Evolutionary conservation across 2,888 invertebrate species (phyloP).

Genomic region (Dicycla oo): DNA sequence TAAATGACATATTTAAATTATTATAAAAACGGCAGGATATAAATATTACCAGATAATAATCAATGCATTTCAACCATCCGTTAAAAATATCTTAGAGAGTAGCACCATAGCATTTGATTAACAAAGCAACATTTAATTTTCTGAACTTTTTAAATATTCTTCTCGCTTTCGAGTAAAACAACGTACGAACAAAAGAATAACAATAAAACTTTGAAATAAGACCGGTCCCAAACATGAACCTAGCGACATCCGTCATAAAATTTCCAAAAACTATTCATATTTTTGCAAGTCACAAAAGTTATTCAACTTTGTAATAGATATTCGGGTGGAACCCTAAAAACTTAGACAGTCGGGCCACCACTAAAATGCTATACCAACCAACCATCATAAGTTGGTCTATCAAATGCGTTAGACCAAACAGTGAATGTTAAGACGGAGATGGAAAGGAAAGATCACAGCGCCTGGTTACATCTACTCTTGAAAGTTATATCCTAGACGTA

Average conservation of each 20-base stretch:
- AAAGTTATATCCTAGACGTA: conserved; percentile 71
- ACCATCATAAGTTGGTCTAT: conserved; percentile 54
- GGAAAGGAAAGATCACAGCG: conserved; percentile 46
- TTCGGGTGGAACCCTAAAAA: conserved; percentile 59
- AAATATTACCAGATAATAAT: too few species aligned
- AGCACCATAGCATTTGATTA: not conserved
- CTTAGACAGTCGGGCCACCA: conserved; percentile 47
- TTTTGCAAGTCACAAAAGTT: conserved; percentile 41
- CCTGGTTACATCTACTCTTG: conserved; percentile 64
- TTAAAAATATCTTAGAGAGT: too few species aligned
- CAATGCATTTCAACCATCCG: too few species aligned
- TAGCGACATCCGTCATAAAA: conserved; percentile 39
- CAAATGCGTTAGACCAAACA: conserved; percentile 41
- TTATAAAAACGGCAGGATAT: too few species aligned
- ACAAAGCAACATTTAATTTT: conserved; percentile 15
- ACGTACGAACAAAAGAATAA: conserved; percentile 33
- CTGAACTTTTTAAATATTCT: conserved; percentile 11
- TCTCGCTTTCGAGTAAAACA: conserved; percentile 15
- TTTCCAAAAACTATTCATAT: conserved; percentile 49
- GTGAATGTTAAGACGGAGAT: conserved; percentile 35
- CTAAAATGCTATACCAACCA: conserved; percentile 51
- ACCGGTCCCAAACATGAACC: conserved; percentile 36
- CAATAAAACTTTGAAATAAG: conserved; percentile 53
- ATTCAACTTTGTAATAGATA: conserved; percentile 60
- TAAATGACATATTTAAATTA: not conserved